Conservation (phyloP, 2,888 invertebrate genomes). For the Apamea sordens region DNA sequence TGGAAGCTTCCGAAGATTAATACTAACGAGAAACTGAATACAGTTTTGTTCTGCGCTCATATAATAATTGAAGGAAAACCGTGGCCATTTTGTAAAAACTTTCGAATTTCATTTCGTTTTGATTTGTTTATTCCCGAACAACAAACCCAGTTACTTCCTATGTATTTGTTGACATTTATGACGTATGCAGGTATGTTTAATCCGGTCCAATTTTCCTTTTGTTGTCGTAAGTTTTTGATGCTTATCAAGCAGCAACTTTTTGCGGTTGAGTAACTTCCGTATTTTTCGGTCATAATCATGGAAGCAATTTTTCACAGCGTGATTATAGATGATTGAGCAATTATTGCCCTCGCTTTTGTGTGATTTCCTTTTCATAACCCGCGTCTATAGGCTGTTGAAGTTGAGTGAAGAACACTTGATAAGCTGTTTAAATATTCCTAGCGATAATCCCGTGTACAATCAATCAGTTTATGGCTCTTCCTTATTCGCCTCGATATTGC, state of each 20-base stretch:
- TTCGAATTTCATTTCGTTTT: constrained; percentile 28
- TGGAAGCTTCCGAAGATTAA: constrained; percentile 64
- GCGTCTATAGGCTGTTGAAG: neutral
- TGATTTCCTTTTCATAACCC: constrained; percentile 8
- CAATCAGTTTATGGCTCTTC: neutral
- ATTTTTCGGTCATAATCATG: constrained; percentile 47
- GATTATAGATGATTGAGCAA: constrained; percentile 53
- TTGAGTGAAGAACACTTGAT: neutral
- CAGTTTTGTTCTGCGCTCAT: constrained; percentile 41
- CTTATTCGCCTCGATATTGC: neutral
- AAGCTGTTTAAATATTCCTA: neutral
- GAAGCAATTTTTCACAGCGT: constrained; percentile 52
- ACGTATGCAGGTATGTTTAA: neutral
- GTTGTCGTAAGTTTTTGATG: constrained; percentile 29
- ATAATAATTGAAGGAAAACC: constrained; percentile 35
- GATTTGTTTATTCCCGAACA: constrained; percentile 13
- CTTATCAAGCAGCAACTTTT: constrained; percentile 26
- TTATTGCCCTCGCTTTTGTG: constrained; percentile 29
- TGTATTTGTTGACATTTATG: constrained; percentile 8
- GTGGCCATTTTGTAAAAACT: constrained; percentile 4
- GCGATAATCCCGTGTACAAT: neutral
- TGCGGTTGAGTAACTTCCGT: constrained; percentile 23
- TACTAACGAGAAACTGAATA: constrained; percentile 54
- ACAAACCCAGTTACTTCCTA: constrained; percentile 5
- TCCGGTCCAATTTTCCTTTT: neutral